Evolutionary conservation across 2,113 vertebrate species (phyloP).

Genomic region (Triplophysa rosa): DNA sequence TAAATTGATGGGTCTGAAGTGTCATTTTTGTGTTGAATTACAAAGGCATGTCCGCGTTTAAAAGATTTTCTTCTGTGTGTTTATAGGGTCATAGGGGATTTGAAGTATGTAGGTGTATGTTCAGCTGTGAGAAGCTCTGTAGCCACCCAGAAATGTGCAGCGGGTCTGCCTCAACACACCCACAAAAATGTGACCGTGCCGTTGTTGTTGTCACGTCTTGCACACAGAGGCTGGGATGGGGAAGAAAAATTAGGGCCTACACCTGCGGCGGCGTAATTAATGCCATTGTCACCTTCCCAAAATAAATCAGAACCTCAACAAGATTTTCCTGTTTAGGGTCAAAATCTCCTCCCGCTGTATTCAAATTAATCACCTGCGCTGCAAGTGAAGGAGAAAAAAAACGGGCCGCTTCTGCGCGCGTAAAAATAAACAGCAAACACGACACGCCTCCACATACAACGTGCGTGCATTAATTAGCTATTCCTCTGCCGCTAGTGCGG

Average conservation of each 20-base stretch:
- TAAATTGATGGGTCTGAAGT: no score
- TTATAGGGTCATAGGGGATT: background rate
- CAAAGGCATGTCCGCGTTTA: no score
- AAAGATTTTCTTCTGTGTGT: background rate
- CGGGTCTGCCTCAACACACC: background rate
- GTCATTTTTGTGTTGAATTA: no score
- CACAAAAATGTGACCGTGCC: background rate
- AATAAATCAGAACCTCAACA: slow-evolving; percentile 82
- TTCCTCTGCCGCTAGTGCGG: slow-evolving; percentile 41
- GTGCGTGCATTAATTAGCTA: slow-evolving; percentile 71
- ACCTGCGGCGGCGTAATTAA: slow-evolving; percentile 79
- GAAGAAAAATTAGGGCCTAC: slow-evolving; percentile 75
- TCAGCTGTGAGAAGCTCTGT: slow-evolving; percentile 19
- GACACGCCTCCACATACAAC: slow-evolving; percentile 65
- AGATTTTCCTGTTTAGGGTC: slow-evolving; percentile 81
- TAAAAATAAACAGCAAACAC: slow-evolving; percentile 70
- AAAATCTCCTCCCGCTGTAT: slow-evolving; percentile 72
- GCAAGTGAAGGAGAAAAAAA: slow-evolving; percentile 52
- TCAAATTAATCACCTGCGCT: slow-evolving; percentile 72
- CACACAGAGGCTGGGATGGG: slow-evolving; percentile 57
- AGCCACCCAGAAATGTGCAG: slow-evolving; percentile 41
- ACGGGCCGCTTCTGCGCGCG: slow-evolving; percentile 51
- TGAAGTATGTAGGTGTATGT: background rate
- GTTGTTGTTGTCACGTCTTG: slow-evolving; percentile 43
- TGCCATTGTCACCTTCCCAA: slow-evolving; percentile 68